Conservation (phyloP, 1,140 invertebrate species). For the Glossosoma conforme region DNA sequence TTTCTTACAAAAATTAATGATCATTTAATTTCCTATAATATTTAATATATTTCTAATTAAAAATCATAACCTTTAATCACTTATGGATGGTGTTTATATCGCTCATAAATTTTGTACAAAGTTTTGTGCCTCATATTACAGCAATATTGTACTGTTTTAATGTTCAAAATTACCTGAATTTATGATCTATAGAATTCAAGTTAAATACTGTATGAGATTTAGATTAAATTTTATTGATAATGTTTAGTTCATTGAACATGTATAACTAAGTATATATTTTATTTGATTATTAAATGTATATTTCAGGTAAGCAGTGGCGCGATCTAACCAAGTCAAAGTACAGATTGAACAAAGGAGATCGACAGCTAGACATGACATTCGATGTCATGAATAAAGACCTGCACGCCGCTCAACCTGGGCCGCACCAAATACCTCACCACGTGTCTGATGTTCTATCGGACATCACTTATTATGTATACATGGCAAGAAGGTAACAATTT, state of each 20-base stretch:
- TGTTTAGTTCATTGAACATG: no score
- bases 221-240: no score
- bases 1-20: no score
- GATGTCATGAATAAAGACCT: constrained; percentile 50
- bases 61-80: no score
- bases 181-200: background rate
- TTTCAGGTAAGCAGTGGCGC: constrained; percentile 66
- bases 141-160: no score
- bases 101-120: no score
- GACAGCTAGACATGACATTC: constrained; percentile 91
- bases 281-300: constrained; percentile 3
- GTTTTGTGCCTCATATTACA: no score
- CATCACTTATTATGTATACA: constrained; percentile 97
- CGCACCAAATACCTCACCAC: constrained; percentile 76
- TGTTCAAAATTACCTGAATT: background rate
- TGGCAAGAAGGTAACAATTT: constrained; percentile 64
- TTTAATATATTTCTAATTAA: no score
- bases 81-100: no score
- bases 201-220: background rate
- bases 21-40: no score
- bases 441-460: constrained; percentile 94
- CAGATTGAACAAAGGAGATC: constrained; percentile 92
- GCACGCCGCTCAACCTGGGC: constrained; percentile 32
- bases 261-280: background rate
- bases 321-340: constrained; percentile 95